Percentiles rank a stretch among this genome's conserved stretches.
Evolutionary conservation across 2,113 vertebrate genomes (phyloP).

Genomic region (Pangasianodon gigas): DNA sequence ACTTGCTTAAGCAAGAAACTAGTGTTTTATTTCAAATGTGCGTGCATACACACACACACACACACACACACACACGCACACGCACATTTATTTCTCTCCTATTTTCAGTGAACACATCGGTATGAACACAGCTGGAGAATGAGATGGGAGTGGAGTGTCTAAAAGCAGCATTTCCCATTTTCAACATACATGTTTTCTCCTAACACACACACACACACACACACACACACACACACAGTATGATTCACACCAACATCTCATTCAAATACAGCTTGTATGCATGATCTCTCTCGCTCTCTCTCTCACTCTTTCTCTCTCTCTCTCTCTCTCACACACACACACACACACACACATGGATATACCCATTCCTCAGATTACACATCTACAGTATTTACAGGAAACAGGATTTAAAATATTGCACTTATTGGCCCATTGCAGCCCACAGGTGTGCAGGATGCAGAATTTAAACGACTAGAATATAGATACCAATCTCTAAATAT

Average conservation of each 20-base stretch:
- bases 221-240: background rate
- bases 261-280: background rate
- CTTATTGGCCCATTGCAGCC: conserved; percentile 90
- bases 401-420: conserved; percentile 89
- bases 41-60: background rate
- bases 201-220: conserved; percentile 18
- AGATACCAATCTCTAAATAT: conserved; percentile 68
- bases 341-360: background rate
- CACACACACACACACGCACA: background rate
- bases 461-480: conserved; percentile 61
- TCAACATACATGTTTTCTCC: background rate
- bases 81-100: background rate
- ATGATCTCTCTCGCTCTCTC: background rate
- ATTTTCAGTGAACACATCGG: conserved; percentile 1
- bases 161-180: conserved; percentile 27
- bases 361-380: conserved; percentile 49
- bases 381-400: conserved; percentile 80
- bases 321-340: background rate
- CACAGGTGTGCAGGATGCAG: conserved; percentile 77
- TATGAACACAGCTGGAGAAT: background rate
- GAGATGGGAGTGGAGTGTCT: conserved; percentile 14
- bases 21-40: background rate
- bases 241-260: conserved; percentile 11
- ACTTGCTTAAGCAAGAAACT: conserved; percentile 1
- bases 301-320: background rate